Percentiles rank a stretch among this genome's conserved stretches.
Conservation (phyloP, 2,113 vertebrate species). For the Anarhynchus alexandrinus region DNA sequence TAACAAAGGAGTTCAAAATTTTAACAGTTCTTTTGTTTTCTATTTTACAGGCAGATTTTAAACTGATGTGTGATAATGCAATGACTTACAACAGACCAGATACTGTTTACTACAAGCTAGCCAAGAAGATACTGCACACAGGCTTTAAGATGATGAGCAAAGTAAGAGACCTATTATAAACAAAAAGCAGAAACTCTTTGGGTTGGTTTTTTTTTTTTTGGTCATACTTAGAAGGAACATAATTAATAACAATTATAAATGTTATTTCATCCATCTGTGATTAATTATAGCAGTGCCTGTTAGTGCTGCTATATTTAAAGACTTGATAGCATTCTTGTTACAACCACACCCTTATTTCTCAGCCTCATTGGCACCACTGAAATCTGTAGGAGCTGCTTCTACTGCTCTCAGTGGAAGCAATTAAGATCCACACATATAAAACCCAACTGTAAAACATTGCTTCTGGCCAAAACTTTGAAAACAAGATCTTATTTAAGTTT, state of each 20-base stretch:
- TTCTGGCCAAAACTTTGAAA: neutral
- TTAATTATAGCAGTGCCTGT: neutral
- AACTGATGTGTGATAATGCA: constrained; percentile 98
- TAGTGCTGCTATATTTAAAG: neutral
- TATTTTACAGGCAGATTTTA: constrained; percentile 90
- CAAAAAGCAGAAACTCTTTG: neutral
- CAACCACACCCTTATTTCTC: neutral
- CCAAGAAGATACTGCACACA: constrained; percentile 97
- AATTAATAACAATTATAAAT: neutral
- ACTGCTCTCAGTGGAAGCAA: neutral
- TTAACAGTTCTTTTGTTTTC: neutral
- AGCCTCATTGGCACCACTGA: neutral
- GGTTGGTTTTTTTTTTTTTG: neutral
- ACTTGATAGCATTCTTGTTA: neutral
- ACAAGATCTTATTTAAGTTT: neutral
- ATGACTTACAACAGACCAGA: constrained; percentile 99
- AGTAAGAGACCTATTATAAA: constrained; percentile 77
- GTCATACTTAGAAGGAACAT: neutral
- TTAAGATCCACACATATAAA: neutral
- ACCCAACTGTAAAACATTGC: neutral
- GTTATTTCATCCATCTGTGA: neutral
- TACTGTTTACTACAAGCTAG: constrained; percentile 97
- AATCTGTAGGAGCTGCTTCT: neutral
- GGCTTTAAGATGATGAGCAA: constrained; percentile 99
- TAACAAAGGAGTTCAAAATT: neutral